These are phyloP conservation scores for Chitala chitala DNA, from an alignment of 2,113 vertebrate species.

Conservation along the genomic window DNA sequence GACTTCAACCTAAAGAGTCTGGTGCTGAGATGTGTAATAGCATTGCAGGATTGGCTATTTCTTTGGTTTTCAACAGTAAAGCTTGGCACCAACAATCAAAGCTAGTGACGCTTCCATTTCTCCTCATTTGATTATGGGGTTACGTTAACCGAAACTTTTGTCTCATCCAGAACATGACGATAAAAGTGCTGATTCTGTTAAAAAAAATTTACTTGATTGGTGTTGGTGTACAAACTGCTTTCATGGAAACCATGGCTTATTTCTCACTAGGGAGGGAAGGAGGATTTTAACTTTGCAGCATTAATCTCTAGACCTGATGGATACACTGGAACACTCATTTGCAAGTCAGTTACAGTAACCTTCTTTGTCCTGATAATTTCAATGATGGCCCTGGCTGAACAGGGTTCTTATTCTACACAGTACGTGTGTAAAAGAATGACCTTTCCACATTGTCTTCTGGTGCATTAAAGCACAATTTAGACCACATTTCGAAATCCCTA, in stretches of 20 bases:
- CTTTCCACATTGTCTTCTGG: too few species aligned
- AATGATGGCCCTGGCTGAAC: constrained; percentile 21
- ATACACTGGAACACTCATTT: constrained; percentile 29
- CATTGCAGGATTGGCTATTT: too few species aligned
- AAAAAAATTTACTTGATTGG: neutral
- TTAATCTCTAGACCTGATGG: constrained; percentile 33
- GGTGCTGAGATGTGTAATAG: neutral
- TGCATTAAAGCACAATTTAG: too few species aligned
- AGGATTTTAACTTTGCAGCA: constrained; percentile 32
- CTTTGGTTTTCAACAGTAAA: too few species aligned
- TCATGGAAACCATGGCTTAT: constrained; percentile 28
- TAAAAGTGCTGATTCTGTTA: neutral
- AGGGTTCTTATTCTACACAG: neutral
- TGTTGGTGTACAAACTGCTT: constrained; percentile 30
- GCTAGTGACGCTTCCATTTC: neutral
- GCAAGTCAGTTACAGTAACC: constrained; percentile 28
- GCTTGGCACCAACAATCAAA: too few species aligned
- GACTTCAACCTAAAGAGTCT: neutral
- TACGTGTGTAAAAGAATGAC: too few species aligned
- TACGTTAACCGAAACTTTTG: neutral
- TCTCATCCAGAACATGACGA: neutral
- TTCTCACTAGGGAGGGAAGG: constrained; percentile 25
- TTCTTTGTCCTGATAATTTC: constrained; percentile 27
- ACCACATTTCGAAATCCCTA: too few species aligned
- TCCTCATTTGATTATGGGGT: neutral